Conservation (phyloP, 2,888 invertebrate genomes). For the Watsonalla binaria region DNA sequence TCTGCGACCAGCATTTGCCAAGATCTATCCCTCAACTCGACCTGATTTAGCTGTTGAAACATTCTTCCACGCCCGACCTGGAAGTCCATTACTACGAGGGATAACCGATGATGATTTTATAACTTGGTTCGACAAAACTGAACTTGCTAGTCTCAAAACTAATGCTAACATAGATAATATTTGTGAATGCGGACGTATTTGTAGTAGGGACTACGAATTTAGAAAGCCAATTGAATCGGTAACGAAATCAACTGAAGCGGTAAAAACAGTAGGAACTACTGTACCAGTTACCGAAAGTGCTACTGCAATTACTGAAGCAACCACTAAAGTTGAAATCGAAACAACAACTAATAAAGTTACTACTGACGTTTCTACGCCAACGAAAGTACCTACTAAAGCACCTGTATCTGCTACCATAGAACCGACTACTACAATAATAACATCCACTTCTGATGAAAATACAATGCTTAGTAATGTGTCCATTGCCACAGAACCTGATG, state of each 20-base stretch:
- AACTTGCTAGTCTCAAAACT: constrained; percentile 64
- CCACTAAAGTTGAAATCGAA: constrained; percentile 5
- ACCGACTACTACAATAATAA: constrained; percentile 6
- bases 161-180: constrained; percentile 70
- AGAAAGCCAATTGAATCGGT: constrained; percentile 29
- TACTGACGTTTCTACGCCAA: constrained; percentile 1
- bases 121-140: constrained; percentile 82
- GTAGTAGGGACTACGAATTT: constrained; percentile 66
- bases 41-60: constrained; percentile 81
- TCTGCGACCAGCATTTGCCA: constrained; percentile 80
- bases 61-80: constrained; percentile 80
- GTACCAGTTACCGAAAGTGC: constrained; percentile 8
- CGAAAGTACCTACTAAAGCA: constrained; percentile 3
- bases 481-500: constrained; percentile 19
- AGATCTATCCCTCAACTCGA: constrained; percentile 80
- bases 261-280: constrained; percentile 7
- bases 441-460: constrained; percentile 10
- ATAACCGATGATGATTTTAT: constrained; percentile 82
- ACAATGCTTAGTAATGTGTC: constrained; percentile 4
- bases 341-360: constrained; percentile 8
- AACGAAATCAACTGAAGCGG: constrained; percentile 6
- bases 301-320: constrained; percentile 7
- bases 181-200: constrained; percentile 75
- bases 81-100: constrained; percentile 79
- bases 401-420: constrained; percentile 9